These are phyloP conservation scores for Arion vulgaris DNA, from an alignment of 1,140 invertebrate species.

Conservation along the genomic window DNA sequence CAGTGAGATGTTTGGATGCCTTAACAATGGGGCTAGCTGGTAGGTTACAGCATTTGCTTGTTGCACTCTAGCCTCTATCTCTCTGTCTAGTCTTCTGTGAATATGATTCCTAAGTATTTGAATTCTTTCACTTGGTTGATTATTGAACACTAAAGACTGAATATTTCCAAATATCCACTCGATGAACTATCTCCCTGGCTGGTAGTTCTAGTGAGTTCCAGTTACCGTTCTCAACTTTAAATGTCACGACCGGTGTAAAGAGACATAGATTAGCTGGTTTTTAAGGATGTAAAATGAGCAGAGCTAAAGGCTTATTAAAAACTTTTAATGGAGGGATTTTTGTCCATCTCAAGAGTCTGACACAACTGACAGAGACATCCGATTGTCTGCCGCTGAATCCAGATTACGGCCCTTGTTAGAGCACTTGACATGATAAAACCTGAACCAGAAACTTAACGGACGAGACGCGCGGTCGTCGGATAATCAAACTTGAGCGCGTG, in stretches of 20 bases:
- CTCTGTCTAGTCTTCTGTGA: too few species aligned
- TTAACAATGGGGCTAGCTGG: too few species aligned
- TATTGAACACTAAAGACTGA: too few species aligned
- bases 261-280: not conserved
- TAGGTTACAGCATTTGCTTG: too few species aligned
- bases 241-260: constrained; percentile 22
- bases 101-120: too few species aligned
- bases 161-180: not conserved
- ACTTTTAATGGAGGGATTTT: constrained; percentile 38
- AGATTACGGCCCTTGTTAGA: constrained; percentile 34
- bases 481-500: not conserved
- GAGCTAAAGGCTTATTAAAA: constrained; percentile 26
- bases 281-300: constrained; percentile 1
- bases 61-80: too few species aligned
- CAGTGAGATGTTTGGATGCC: too few species aligned
- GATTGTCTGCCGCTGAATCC: constrained; percentile 27
- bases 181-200: not conserved
- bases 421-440: constrained; percentile 29
- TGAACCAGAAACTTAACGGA: not conserved
- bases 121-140: too few species aligned
- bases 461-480: not conserved
- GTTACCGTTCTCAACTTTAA: not conserved
- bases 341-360: constrained; percentile 3
- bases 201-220: not conserved
- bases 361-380: constrained; percentile 32